Evolutionary conservation across 2,113 vertebrate genomes (phyloP), one percentile per base, ranked within the genome.

Genomic region (Callaeas wilsoni): DNA sequence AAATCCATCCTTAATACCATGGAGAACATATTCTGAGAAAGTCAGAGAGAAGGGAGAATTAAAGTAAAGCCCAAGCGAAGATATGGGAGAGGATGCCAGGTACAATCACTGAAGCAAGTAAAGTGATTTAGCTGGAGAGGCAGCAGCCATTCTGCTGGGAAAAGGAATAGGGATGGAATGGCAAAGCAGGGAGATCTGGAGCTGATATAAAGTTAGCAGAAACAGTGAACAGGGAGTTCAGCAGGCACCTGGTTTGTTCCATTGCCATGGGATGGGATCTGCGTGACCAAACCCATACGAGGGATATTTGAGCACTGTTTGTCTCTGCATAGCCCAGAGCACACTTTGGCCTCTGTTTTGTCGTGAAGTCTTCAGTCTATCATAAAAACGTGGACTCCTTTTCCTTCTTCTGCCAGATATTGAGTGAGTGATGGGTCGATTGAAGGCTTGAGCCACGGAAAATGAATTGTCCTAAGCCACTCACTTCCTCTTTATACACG

Each of bases 81-180:
- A 52, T 65, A 39, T 7, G 30, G 47, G 79, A 89, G 64, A 96
- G 76, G 75, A 84, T 94, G 86, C 79, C 85, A 85, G 89, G 91
- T 89, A 92, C 46, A 90, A 41, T 73, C 82, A 57, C 29, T 86
- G 89, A 91, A 97, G 97, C 84, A 96, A 92, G 96, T 91, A 87
- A 65, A 96, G 94, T 91, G 93, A 95, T 92, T n/a, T 80, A 96
- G 75, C 77, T 94, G 21, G 26, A 93, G 80, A 95, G 69, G 88
- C 94, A 94, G 94, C 83, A 94, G 95, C 87, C 78, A 44, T 64
- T 83, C 90, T 92, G 12, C 90, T 88, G 92, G 90, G 91, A 41
- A 37, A 44, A 84, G 69, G 85, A 57, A 9, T 2, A 23, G 14
- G 55, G 55, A 49, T n/a, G 14, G 52, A 94, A 89, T 70, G 19